Conservation (phyloP, 2,113 vertebrate genomes). For the Gymnogyps californianus region DNA sequence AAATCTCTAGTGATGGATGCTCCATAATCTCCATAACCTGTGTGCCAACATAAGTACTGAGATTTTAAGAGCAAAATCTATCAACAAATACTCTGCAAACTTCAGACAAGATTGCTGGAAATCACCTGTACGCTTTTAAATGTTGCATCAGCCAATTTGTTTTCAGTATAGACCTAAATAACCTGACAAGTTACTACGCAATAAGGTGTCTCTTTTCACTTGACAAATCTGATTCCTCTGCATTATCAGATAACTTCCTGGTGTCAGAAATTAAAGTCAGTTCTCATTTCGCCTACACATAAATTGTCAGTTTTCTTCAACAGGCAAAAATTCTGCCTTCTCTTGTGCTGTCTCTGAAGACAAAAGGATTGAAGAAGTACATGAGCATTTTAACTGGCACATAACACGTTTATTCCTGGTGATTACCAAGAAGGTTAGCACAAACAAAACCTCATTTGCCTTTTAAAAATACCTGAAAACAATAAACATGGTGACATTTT, state of each 20-base stretch:
- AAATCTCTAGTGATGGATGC: neutral
- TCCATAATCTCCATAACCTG: neutral
- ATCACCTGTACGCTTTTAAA: neutral
- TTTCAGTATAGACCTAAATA: neutral
- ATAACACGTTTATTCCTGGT: neutral
- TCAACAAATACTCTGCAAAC: neutral
- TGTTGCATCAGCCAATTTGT: neutral
- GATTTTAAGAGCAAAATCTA: neutral
- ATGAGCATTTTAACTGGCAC: rapidly evolving
- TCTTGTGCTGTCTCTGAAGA: neutral
- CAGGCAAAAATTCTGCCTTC: neutral
- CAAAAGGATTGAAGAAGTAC: neutral
- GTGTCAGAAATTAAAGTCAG: neutral
- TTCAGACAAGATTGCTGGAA: neutral
- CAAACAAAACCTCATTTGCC: neutral
- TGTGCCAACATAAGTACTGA: neutral
- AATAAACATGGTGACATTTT: neutral
- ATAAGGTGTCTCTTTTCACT: neutral
- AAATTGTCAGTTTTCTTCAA: neutral
- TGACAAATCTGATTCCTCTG: neutral
- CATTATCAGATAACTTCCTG: neutral
- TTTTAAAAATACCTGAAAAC: neutral
- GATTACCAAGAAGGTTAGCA: neutral
- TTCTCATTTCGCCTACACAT: neutral
- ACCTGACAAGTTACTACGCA: neutral